Conservation (phyloP, 2,113 vertebrate genomes). For the Tauraco erythrolophus region DNA sequence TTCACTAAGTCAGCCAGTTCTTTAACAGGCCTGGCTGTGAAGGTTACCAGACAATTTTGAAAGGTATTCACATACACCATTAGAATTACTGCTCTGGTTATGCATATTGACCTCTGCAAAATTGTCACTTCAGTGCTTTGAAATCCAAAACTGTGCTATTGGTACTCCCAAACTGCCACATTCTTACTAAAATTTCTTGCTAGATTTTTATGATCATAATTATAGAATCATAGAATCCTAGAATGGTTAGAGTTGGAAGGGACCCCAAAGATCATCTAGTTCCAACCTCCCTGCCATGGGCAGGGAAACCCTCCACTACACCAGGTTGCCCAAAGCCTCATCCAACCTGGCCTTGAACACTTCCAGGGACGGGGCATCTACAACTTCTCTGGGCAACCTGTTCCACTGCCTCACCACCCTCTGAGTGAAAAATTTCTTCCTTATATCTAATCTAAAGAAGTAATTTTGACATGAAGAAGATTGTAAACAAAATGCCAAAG, state of each 20-base stretch:
- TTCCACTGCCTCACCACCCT: no score
- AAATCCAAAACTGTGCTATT: background rate
- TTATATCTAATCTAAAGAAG: no score
- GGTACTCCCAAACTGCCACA: background rate
- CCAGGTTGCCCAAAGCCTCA: no score
- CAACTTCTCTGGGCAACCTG: no score
- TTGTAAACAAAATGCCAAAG: background rate
- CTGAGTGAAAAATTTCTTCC: no score
- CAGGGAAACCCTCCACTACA: no score
- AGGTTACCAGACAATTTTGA: background rate
- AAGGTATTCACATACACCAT: background rate
- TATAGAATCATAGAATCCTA: no score
- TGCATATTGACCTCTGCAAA: background rate
- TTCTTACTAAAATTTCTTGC: background rate
- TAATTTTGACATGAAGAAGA: background rate
- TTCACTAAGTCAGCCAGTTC: background rate
- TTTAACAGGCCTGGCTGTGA: background rate
- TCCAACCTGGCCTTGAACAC: no score
- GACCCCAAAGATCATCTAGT: no score
- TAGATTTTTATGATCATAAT: background rate
- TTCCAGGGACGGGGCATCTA: no score
- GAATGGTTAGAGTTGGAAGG: no score
- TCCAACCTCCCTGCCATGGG: no score
- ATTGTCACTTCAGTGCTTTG: background rate
- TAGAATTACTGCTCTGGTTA: background rate